Evolutionary conservation across 2,797 vertebrate genomes (phyloP).

Genomic region (Cossypha caffra): DNA sequence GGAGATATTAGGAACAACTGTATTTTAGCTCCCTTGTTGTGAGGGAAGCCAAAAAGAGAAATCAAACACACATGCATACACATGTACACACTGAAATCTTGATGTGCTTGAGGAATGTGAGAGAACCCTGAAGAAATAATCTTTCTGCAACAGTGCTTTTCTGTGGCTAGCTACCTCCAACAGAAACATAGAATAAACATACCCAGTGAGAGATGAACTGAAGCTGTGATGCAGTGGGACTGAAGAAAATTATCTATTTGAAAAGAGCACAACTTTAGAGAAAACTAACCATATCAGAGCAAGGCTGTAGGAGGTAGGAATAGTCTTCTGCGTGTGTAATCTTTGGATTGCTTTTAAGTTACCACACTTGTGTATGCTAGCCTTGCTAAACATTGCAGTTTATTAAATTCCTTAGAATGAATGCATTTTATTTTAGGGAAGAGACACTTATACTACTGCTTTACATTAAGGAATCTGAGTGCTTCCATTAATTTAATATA

Average conservation of each 20-base stretch:
- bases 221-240: not conserved
- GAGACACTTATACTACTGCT: not conserved
- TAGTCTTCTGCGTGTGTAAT: not conserved
- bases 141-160: not conserved
- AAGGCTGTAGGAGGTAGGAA: not conserved
- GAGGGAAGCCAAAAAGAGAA: not conserved
- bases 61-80: not conserved
- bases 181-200: not conserved
- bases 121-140: not conserved
- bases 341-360: not conserved
- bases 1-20: not conserved
- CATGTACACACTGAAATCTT: not conserved
- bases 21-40: not conserved
- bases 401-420: not conserved
- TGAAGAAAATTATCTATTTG: not conserved
- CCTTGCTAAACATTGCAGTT: not conserved
- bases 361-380: not conserved
- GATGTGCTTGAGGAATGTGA: not conserved
- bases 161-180: not conserved
- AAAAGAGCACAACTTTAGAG: not conserved
- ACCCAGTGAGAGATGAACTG: not conserved
- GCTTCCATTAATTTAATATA: not conserved
- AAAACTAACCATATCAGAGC: not conserved
- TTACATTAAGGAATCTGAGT: not conserved
- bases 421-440: not conserved